Conservation (phyloP, 92 coral and sea anemone genomes). For the Diadumene lineata region DNA sequence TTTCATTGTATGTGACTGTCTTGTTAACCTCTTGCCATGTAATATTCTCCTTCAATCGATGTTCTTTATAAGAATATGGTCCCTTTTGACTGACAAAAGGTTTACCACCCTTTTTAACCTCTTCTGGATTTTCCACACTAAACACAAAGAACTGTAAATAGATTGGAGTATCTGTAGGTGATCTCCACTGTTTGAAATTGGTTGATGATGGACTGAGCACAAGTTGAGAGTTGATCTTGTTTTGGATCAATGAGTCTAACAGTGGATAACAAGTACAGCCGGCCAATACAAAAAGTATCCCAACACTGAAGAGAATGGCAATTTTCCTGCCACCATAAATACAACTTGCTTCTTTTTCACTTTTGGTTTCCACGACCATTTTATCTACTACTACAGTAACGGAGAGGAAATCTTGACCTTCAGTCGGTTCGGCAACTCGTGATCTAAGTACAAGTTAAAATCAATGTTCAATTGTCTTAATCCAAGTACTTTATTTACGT, state of each 20-base stretch:
- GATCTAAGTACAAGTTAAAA: no score
- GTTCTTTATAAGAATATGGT: slow-evolving; percentile 88
- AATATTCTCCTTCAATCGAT: slow-evolving; percentile 67
- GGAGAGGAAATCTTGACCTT: no score
- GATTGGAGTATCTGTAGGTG: slow-evolving; percentile 72
- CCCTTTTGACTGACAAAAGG: slow-evolving; percentile 75
- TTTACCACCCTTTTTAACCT: slow-evolving; percentile 50
- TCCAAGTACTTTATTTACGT: no score
- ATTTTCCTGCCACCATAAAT: slow-evolving; percentile 72
- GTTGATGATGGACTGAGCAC: slow-evolving; percentile 69
- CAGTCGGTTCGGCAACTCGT: no score
- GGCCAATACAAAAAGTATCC: slow-evolving; percentile 57
- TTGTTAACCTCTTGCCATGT: slow-evolving; percentile 63
- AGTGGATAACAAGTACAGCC: slow-evolving; percentile 60
- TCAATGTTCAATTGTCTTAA: no score
- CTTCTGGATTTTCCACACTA: slow-evolving; percentile 50
- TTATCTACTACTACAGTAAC: no score
- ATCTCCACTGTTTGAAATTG: slow-evolving; percentile 68
- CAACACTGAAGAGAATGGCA: slow-evolving; percentile 62
- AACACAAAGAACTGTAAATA: slow-evolving; percentile 79
- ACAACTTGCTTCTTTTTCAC: slow-evolving; percentile 39
- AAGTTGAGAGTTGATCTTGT: slow-evolving; percentile 61
- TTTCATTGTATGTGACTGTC: slow-evolving; percentile 80
- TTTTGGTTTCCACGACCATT: background rate
- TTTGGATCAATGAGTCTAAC: slow-evolving; percentile 67